Evolutionary conservation across 2,113 vertebrate genomes (phyloP).

Genomic region (Oreochromis spilurus): DNA sequence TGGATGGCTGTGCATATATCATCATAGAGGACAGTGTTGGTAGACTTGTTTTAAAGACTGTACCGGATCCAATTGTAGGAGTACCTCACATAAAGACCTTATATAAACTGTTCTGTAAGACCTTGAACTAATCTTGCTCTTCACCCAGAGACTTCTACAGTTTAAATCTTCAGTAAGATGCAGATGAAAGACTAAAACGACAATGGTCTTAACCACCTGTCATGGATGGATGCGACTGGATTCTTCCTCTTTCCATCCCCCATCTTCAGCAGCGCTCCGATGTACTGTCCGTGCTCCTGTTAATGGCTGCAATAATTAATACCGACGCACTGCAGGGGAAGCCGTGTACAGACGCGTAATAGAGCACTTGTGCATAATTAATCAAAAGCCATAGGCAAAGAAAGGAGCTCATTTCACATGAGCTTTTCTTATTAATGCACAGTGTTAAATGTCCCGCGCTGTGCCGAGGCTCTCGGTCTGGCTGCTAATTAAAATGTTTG

Average conservation of each 20-base stretch:
- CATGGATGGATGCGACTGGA: not conserved
- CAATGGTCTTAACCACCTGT: not conserved
- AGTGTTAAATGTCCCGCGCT: not conserved
- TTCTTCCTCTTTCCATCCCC: not conserved
- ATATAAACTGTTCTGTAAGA: not conserved
- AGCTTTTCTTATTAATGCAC: not conserved
- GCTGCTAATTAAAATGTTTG: conserved; percentile 31
- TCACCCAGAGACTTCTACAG: not conserved
- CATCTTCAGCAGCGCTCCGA: not conserved
- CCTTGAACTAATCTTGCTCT: not conserved
- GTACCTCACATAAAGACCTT: not conserved
- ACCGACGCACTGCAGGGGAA: not conserved
- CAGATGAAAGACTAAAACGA: not conserved
- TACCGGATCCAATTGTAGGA: not conserved
- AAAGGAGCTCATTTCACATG: conserved; percentile 15
- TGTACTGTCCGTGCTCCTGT: not conserved
- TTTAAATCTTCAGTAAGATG: not conserved
- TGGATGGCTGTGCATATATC: not conserved
- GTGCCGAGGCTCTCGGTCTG: not conserved
- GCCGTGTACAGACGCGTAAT: not conserved
- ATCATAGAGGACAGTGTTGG: not conserved
- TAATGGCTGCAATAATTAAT: conserved; percentile 45
- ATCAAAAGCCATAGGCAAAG: conserved; percentile 22
- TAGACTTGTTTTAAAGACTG: not conserved
- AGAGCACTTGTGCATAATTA: conserved; percentile 39